Conservation (phyloP, 2,888 invertebrate species). For the Agelastica alni region DNA sequence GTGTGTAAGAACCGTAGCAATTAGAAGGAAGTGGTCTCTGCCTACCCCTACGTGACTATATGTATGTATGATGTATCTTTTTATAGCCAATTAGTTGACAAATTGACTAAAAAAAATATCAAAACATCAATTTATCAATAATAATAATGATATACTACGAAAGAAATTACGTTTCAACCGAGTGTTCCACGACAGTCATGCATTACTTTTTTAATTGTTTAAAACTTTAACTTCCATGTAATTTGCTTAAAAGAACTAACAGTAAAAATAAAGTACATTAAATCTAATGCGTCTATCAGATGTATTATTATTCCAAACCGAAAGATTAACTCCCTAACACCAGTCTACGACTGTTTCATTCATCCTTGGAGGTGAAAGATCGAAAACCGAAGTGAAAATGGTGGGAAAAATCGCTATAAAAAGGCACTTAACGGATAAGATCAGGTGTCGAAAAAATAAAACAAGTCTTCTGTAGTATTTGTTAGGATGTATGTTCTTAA, state of each 20-base stretch:
- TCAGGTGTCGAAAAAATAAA: conserved; percentile 44
- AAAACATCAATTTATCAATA: too few relatives aligned
- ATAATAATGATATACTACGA: too few relatives aligned
- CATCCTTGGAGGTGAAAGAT: conserved; percentile 21
- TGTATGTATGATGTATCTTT: too few relatives aligned
- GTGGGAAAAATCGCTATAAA: conserved; percentile 38
- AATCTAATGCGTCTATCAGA: conserved; percentile 1
- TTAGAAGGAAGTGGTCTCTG: too few relatives aligned
- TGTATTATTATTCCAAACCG: conserved; percentile 10
- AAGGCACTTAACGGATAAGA: conserved; percentile 44
- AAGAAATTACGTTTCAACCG: too few relatives aligned
- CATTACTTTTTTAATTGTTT: too few relatives aligned
- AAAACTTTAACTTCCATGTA: not conserved
- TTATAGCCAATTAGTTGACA: too few relatives aligned
- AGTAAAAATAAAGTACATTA: not conserved
- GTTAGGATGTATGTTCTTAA: conserved; percentile 39
- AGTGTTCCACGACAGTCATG: too few relatives aligned
- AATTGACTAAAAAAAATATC: too few relatives aligned
- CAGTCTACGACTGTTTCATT: not conserved
- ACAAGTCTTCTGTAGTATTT: conserved; percentile 37
- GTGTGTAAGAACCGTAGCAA: too few relatives aligned
- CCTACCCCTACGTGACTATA: too few relatives aligned
- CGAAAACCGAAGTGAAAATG: conserved; percentile 22
- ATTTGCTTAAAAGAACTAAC: conserved; percentile 2
- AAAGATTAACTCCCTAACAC: conserved; percentile 15